Percentiles rank a stretch among this genome's conserved stretches.
These are phyloP conservation scores for Montipora sp. DNA, from an alignment of 64 coral and sea anemone genomes.

Conservation along the genomic window DNA sequence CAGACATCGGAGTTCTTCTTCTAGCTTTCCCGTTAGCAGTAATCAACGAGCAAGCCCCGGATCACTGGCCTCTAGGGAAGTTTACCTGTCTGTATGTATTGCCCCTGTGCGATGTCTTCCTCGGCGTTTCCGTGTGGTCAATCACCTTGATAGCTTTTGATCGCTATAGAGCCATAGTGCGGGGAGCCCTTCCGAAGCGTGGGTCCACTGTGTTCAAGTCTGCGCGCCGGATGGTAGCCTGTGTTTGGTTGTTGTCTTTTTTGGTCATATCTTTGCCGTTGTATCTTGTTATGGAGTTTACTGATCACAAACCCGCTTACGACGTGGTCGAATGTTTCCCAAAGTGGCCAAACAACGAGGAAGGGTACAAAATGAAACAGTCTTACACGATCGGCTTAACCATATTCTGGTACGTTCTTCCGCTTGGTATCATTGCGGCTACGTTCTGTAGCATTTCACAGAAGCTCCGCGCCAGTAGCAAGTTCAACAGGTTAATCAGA, in stretches of 20 bases:
- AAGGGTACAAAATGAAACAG: conserved; percentile 27
- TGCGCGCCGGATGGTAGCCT: background rate
- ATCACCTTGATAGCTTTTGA: conserved; percentile 81
- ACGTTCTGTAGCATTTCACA: conserved; percentile 63
- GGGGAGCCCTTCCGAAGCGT: conserved; percentile 13
- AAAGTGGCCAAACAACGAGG: conserved; percentile 3
- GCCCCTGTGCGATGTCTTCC: conserved; percentile 71
- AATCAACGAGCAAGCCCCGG: conserved; percentile 55
- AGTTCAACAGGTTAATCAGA: conserved; percentile 63
- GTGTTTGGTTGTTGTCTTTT: conserved; percentile 59
- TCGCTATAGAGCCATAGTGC: conserved; percentile 69
- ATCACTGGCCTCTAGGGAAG: conserved; percentile 75
- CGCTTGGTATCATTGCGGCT: conserved; percentile 36
- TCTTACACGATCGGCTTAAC: conserved; percentile 48
- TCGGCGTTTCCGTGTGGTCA: conserved; percentile 82
- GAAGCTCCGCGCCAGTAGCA: conserved; percentile 56
- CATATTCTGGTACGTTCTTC: conserved; percentile 75
- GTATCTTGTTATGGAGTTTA: conserved; percentile 73
- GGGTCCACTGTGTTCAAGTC: background rate
- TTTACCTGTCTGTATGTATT: conserved; percentile 63
- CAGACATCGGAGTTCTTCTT: conserved; percentile 76
- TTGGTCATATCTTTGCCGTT: conserved; percentile 63
- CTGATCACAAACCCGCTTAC: background rate
- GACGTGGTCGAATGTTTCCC: conserved; percentile 27
- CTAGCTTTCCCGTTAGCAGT: conserved; percentile 72